Evolutionary conservation across 2,888 invertebrate species (phyloP).

Genomic region (Drosophila picticornis): DNA sequence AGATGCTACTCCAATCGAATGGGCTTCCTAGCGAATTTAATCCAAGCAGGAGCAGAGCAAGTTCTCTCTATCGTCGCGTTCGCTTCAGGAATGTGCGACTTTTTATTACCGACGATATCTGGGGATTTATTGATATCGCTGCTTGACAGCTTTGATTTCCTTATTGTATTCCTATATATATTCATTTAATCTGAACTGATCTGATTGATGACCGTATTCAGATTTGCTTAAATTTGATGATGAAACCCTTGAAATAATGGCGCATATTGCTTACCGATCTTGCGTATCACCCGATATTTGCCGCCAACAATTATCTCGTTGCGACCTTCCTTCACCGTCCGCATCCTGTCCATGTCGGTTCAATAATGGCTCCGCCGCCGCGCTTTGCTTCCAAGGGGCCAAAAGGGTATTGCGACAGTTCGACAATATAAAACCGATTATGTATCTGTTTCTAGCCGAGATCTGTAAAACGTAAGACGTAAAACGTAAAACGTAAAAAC

Average conservation of each 20-base stretch:
- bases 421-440: conserved; percentile 14
- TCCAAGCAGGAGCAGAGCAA: not conserved
- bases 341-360: conserved; percentile 83
- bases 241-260: not conserved
- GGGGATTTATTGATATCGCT: not conserved
- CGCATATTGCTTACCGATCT: conserved; percentile 90
- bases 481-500: not conserved
- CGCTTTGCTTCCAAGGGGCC: conserved; percentile 20
- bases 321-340: conserved; percentile 83
- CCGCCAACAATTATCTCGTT: conserved; percentile 94
- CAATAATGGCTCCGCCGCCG: conserved; percentile 50
- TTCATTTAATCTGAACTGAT: not conserved
- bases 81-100: not conserved
- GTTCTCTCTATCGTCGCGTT: not conserved
- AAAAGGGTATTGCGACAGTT: conserved; percentile 9
- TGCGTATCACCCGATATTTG: conserved; percentile 97
- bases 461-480: conserved; percentile 12
- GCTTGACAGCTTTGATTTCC: not conserved
- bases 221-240: not conserved
- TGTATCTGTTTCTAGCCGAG: conserved; percentile 19
- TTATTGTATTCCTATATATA: not conserved
- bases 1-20: not conserved
- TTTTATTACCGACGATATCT: not conserved
- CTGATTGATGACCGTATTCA: not conserved
- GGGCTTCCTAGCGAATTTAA: not conserved